A percentile compares a stretch with the other conserved stretches of the same genome.
phyloP scores from a whole-genome alignment of 2,888 invertebrate species.

The Spicauda simplicius region DNA sequence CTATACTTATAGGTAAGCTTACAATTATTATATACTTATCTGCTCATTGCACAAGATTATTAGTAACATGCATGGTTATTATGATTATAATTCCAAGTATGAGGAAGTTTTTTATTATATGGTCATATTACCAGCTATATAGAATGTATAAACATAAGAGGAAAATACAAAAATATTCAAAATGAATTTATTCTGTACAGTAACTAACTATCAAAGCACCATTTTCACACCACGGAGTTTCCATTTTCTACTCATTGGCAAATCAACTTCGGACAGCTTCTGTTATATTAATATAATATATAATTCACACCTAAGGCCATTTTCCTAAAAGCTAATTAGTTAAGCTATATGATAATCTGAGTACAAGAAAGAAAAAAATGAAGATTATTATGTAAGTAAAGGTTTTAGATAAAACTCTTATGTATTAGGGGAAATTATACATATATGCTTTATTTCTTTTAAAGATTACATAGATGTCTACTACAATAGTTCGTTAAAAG shows the following conservation, averaged over 20 bases:
- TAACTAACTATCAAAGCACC: constrained; percentile 83
- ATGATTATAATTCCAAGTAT: constrained; percentile 27
- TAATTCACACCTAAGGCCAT: constrained; percentile 57
- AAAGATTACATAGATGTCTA: constrained; percentile 12
- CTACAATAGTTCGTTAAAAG: constrained; percentile 1
- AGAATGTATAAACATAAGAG: constrained; percentile 43
- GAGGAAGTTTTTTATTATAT: constrained; percentile 32
- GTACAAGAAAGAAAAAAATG: constrained; percentile 10
- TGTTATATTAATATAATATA: constrained; percentile 38
- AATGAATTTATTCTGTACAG: constrained; percentile 83
- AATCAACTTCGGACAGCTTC: constrained; percentile 51
- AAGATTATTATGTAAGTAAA: constrained; percentile 1
- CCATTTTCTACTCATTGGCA: constrained; percentile 54
- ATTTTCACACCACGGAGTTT: constrained; percentile 71
- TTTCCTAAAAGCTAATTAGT: constrained; percentile 48
- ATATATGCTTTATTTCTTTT: constrained; percentile 11
- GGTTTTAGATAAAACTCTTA: constrained; percentile 7
- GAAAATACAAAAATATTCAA: constrained; percentile 75
- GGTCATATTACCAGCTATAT: constrained; percentile 38
- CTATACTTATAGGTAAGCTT: constrained; percentile 42
- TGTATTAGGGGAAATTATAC: not conserved
- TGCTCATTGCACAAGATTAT: constrained; percentile 61
- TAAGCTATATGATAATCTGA: constrained; percentile 27
- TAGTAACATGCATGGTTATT: constrained; percentile 36
- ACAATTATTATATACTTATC: constrained; percentile 47